A percentile compares a stretch with the other conserved stretches of the same genome.
Evolutionary conservation across 2,797 vertebrate species (phyloP).

Genomic region (Ceryle rudis): DNA sequence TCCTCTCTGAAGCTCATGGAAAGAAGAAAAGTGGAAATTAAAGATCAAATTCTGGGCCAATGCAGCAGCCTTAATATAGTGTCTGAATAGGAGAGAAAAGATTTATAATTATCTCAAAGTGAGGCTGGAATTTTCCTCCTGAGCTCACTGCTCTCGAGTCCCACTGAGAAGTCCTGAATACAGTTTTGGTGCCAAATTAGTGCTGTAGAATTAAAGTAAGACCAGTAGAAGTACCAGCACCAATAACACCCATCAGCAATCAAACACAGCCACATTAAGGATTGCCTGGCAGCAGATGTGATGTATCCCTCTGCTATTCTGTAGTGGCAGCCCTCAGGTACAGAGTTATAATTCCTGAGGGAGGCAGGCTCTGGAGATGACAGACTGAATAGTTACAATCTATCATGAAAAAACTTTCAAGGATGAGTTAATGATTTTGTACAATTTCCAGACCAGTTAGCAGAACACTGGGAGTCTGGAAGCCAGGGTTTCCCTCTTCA

Average conservation of each 20-base stretch:
- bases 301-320: conserved; percentile 20
- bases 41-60: background rate
- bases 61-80: background rate
- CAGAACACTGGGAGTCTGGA: background rate
- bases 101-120: background rate
- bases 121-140: background rate
- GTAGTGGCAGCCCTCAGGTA: conserved; percentile 41
- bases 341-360: background rate
- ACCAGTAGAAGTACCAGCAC: background rate
- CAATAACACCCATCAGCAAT: background rate
- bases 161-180: background rate
- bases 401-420: conserved; percentile 40
- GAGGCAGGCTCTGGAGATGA: conserved; percentile 38
- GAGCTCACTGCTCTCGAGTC: background rate
- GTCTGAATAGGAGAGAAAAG: background rate
- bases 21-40: conserved; percentile 1
- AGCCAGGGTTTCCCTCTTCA: background rate
- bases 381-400: conserved; percentile 37
- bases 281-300: conserved; percentile 3
- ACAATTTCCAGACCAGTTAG: conserved; percentile 24
- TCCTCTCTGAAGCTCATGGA: background rate
- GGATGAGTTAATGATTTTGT: conserved; percentile 48
- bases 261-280: background rate
- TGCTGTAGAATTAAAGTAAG: background rate
- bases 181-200: background rate